Percentiles rank a stretch among this genome's conserved stretches.
phyloP scores from a whole-genome alignment of 1,140 invertebrate genomes.

The Bombyx mandarina region DNA sequence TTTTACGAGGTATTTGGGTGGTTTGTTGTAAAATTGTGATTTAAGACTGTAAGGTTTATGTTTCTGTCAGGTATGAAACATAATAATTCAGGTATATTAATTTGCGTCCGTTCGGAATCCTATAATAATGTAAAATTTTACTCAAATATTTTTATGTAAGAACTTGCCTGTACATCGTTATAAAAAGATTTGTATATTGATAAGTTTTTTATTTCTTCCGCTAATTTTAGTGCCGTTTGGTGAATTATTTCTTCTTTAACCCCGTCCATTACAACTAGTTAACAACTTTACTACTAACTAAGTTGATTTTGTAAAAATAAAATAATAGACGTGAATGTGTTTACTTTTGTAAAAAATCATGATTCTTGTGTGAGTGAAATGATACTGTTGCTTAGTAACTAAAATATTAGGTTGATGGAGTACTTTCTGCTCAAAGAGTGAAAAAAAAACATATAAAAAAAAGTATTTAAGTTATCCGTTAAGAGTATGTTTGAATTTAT shows the following conservation, averaged over 20 bases:
- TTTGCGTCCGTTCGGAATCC: no score
- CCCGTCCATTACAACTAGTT: conserved; percentile 57
- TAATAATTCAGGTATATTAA: no score
- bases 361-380: conserved; percentile 26
- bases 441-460: no score
- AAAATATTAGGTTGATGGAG: no score
- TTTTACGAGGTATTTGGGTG: no score
- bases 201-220: conserved; percentile 72
- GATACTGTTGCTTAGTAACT: conserved; percentile 30
- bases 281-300: conserved; percentile 22
- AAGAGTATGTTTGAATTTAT: no score
- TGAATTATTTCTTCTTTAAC: conserved; percentile 72
- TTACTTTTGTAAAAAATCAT: conserved; percentile 41
- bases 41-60: no score
- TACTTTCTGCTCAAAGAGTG: no score
- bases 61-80: no score
- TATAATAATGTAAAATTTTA: no score
- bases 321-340: conserved; percentile 28
- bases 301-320: conserved; percentile 28
- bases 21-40: no score
- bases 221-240: conserved; percentile 72
- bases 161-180: conserved; percentile 66
- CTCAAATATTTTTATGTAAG: conserved; percentile 13
- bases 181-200: conserved; percentile 74
- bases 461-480: no score